Base-by-base conservation (phyloP, 1,140 invertebrate genomes). In the Hesperophylax magnus region DNA sequence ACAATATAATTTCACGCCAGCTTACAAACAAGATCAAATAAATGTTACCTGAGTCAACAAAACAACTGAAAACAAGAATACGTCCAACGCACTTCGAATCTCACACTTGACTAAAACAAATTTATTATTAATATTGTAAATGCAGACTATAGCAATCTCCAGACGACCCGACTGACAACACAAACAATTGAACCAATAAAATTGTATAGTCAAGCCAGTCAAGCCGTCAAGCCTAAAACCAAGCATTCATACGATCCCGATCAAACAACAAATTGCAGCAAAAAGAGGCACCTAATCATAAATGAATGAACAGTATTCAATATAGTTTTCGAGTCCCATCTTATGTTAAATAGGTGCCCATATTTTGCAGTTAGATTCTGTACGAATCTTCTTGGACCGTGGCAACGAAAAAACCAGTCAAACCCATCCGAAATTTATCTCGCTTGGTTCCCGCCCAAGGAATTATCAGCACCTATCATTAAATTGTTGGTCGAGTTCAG, bases 351-450 rank as follows among this genome's bases (percentile, higher is more conserved):
- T 67, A 67, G 24, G 63, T 67, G 63, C 63, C 63, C 63, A 67
- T 17, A 8, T 67, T 22, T 58, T n/a, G 0, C 8, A n/a, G 1
- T 58, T 8, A 7, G 31, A 14, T 34, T 31, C 63, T 67, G 24
- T 0, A 67, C 31, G 4, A 67, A 31, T 22, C 58, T 65, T 27
- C 61, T 27, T 31, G 17, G 63, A 15, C 63, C 63, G 34, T 17
- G 22, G 31, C 63, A 67, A 18, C 31, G 22, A 67, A 27, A 67
- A 67, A 67, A 67, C 63, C 63, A 31, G 63, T 67, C 17, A 15
- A 39, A 3, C 20, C 22, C 63, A 39, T 67, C 63, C 11, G 11
- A 47, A 34, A 11, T 34, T 67, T 67, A 67, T 67, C 31, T 22
- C 31, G 63, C 31, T 31, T 34, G 63, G 63, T 22, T 65, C 61